These are phyloP conservation scores for Oegoconia quadripuncta DNA, from an alignment of 2,888 invertebrate species.

Conservation along the genomic window DNA sequence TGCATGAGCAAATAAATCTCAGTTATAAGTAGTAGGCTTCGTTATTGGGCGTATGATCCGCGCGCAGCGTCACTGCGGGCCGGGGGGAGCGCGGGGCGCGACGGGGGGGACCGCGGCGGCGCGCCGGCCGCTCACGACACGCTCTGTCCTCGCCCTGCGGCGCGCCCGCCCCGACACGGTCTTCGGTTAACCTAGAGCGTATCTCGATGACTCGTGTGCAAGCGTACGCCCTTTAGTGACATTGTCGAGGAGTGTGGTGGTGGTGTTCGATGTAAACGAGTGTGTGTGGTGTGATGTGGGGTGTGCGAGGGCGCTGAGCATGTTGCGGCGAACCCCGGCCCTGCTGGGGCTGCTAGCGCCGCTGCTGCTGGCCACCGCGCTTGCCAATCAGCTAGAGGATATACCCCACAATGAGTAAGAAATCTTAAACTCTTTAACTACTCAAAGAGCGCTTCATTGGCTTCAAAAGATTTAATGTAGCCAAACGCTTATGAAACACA, in stretches of 20 bases:
- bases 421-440: background rate
- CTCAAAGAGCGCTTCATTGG: too few species aligned
- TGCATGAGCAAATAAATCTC: slow-evolving; percentile 71
- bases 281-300: slow-evolving; percentile 17
- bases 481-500: too few species aligned
- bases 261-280: slow-evolving; percentile 45
- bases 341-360: slow-evolving; percentile 55
- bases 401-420: slow-evolving; percentile 95
- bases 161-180: slow-evolving; percentile 41
- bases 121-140: slow-evolving; percentile 39
- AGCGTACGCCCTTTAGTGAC: slow-evolving; percentile 46
- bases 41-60: slow-evolving; percentile 77
- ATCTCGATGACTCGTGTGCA: slow-evolving; percentile 55
- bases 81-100: slow-evolving; percentile 35
- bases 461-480: too few species aligned
- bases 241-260: slow-evolving; percentile 49
- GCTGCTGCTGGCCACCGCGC: slow-evolving; percentile 53
- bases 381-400: slow-evolving; percentile 91
- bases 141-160: slow-evolving; percentile 52
- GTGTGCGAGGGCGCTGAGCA: slow-evolving; percentile 11
- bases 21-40: slow-evolving; percentile 68
- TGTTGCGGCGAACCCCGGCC: slow-evolving; percentile 43
- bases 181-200: slow-evolving; percentile 37
- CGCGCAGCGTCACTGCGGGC: slow-evolving; percentile 76
- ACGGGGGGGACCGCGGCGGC: slow-evolving; percentile 37